A percentile compares a stretch with the other conserved stretches of the same genome.
phyloP scores from a whole-genome alignment of 2,797 vertebrate genomes.

The Australoheros facetus region DNA sequence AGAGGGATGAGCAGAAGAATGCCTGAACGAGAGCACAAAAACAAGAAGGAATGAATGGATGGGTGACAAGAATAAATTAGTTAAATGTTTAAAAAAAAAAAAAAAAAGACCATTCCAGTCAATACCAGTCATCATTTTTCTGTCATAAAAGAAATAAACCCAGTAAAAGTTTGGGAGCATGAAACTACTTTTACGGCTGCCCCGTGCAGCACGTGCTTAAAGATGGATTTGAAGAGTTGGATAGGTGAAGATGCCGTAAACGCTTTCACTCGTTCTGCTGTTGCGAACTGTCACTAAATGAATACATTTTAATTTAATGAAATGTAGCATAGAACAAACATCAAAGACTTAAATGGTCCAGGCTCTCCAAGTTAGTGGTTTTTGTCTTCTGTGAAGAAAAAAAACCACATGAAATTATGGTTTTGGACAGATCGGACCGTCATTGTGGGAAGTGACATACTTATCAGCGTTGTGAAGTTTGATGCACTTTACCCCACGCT shows the following conservation, averaged over 20 bases:
- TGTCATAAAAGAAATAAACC: not conserved
- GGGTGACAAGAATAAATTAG: slow-evolving; percentile 1
- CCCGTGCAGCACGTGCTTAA: too few relatives aligned
- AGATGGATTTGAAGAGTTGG: not conserved
- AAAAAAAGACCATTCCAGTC: not conserved
- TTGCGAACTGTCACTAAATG: not conserved
- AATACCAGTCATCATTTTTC: not conserved
- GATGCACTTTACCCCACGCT: not conserved
- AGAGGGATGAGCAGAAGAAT: slow-evolving; percentile 42
- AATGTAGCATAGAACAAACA: not conserved
- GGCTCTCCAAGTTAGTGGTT: not conserved
- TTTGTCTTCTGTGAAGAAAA: not conserved
- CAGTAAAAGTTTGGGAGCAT: not conserved
- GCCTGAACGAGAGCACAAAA: slow-evolving; percentile 1
- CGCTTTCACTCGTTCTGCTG: not conserved
- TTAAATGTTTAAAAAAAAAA: not conserved
- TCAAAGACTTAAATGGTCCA: not conserved
- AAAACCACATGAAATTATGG: not conserved
- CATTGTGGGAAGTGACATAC: not conserved
- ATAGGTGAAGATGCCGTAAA: not conserved
- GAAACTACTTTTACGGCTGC: not conserved
- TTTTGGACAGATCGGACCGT: not conserved
- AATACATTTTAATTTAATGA: not conserved
- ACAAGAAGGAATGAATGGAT: not conserved
- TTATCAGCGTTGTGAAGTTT: not conserved